Evolutionary conservation across 30 jellyfish, hydroid and myxozoan genomes (phyloP).

Genomic region (Sanderia malayensis): DNA sequence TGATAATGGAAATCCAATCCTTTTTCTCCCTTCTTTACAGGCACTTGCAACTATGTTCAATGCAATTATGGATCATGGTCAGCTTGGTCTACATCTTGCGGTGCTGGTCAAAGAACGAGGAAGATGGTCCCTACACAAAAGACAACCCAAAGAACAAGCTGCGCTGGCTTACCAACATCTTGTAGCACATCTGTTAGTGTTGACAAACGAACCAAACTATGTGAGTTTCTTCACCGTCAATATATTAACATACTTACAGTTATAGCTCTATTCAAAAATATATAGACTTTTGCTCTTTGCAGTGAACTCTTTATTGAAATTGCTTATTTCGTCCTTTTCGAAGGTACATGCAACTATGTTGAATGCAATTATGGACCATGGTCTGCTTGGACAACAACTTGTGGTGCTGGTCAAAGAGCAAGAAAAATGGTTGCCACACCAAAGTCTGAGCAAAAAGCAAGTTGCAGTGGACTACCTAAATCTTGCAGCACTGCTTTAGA

Average conservation of each 20-base stretch:
- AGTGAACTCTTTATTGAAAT: no score
- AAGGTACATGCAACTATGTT: constrained; percentile 61
- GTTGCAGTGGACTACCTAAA: neutral
- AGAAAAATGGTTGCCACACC: neutral
- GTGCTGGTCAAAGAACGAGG: neutral
- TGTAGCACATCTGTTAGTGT: neutral
- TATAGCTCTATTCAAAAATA: no score
- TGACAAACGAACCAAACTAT: neutral
- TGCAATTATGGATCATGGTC: neutral
- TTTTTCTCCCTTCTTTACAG: no score
- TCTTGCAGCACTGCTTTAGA: neutral
- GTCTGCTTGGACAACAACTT: neutral
- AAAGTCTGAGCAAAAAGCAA: neutral
- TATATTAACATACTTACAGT: no score
- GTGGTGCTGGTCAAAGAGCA: neutral
- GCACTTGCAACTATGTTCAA: neutral
- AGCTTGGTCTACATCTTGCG: neutral
- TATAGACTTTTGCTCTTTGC: no score
- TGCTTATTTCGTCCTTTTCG: no score
- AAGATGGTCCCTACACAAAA: neutral
- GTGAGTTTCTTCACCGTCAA: no score
- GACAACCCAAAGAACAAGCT: neutral
- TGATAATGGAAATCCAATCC: no score
- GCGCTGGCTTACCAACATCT: neutral
- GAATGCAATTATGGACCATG: constrained; percentile 21